Base-by-base conservation (phyloP, 2,888 invertebrate genomes). In the Diachrysia chrysitis region DNA sequence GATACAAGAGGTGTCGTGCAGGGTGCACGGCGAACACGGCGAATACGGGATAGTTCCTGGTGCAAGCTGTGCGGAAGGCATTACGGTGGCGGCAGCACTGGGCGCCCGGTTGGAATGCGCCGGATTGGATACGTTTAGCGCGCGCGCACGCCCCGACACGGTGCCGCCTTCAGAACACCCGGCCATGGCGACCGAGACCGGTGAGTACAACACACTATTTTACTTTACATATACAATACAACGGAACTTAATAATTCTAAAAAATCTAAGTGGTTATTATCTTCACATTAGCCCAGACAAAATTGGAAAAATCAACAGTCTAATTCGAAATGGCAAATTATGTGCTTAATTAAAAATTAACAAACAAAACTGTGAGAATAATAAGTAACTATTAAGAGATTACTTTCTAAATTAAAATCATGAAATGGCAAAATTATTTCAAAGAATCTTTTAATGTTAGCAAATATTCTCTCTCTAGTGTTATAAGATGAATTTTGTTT, bases 131-230 rank as follows among this genome's bases (percentile, higher is more conserved):
- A 80, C 91, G 89, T 91, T 84, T 90, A 92, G 93, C 92, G 92
- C 92, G 89, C 93, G 93, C 90, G 90, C 92, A 90, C 94, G 93
- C 90, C 90, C 92, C 87, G 93, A 91, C 88, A 84, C 86, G 90
- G 94, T 95, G 95, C 94, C 95, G 93, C 95, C 95, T 89, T 93
- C 94, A 71, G 94, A 93, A 83, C 94, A 90, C 84, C 90, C 93
- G 88, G 92, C 93, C 92, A 95, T 95, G 95, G 95, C 95, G 88
- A 94, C 95, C 91, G 95, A 95, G 69, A 92, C 95, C 81, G 94
- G 95, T 95, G 79, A 93, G 93, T 91, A 68, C 29, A n/a, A n/a
- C 58, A 9, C 16, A 69, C 54, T 60, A 51, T 55, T 23, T 23
- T 57, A 57, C 46, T 14, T 12, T 54, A 51, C 10, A 21, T 56